Evolutionary conservation across 2,888 invertebrate genomes (phyloP).

Genomic region (Oasisia sp.): DNA sequence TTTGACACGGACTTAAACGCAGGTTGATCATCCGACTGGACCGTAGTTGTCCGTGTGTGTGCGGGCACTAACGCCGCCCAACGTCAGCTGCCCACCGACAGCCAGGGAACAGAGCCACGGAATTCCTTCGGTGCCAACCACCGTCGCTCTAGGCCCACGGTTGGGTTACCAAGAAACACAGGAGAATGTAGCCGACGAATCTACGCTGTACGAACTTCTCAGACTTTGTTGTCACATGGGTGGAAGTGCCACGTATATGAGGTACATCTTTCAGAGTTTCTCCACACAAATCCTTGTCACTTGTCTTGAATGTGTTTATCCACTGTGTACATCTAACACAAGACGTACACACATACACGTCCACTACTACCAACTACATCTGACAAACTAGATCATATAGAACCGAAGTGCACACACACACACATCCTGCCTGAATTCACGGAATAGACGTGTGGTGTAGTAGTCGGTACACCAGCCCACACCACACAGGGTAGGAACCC

Average conservation of each 20-base stretch:
- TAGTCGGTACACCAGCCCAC: neutral
- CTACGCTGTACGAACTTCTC: neutral
- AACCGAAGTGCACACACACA: neutral
- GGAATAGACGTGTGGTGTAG: neutral
- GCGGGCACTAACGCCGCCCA: neutral
- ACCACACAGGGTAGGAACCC: neutral
- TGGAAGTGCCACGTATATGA: too few species aligned
- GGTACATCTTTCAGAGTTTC: too few species aligned
- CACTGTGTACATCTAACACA: too few species aligned
- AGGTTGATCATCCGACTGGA: neutral
- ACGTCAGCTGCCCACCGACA: neutral
- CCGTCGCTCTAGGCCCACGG: neutral
- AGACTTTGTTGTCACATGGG: neutral
- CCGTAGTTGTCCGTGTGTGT: neutral
- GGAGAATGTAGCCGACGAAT: neutral
- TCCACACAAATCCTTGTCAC: too few species aligned
- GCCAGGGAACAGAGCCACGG: neutral
- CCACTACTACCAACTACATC: too few species aligned
- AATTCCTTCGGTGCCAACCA: neutral
- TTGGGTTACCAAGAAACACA: neutral
- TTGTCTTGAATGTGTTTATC: too few species aligned
- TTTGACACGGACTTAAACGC: neutral
- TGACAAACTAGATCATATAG: too few species aligned
- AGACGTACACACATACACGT: too few species aligned
- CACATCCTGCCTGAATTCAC: neutral